A percentile compares a stretch with the other conserved stretches of the same genome.
Evolutionary conservation across 53 echinoderm and acorn worm species (phyloP).

Genomic region (Stichopus horrens): DNA sequence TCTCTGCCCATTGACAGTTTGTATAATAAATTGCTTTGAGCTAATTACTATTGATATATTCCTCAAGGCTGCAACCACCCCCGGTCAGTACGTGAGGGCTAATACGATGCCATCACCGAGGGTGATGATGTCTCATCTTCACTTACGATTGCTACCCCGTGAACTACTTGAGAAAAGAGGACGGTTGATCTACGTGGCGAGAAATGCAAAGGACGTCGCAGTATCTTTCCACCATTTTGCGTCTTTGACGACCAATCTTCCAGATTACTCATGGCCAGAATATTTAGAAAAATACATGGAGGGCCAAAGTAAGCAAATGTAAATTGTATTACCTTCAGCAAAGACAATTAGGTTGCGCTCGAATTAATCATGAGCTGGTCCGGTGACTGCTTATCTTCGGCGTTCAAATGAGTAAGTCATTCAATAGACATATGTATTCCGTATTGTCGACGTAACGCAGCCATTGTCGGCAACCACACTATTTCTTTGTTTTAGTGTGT

Average conservation of each 20-base stretch:
- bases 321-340: too few relatives aligned
- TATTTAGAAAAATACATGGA: neutral
- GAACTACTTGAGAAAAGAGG: neutral
- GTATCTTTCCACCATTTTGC: constrained; percentile 16
- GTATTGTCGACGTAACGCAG: too few relatives aligned
- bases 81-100: constrained; percentile 45
- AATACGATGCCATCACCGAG: neutral
- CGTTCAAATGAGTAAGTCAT: too few relatives aligned
- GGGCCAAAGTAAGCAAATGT: neutral
- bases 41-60: neutral
- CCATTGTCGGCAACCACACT: too few relatives aligned
- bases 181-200: constrained; percentile 12
- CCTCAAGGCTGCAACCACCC: neutral
- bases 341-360: too few relatives aligned
- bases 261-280: constrained; percentile 8
- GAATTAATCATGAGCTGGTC: too few relatives aligned
- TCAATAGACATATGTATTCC: too few relatives aligned
- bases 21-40: too few relatives aligned
- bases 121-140: constrained; percentile 4
- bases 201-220: constrained; percentile 11
- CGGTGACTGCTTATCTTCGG: too few relatives aligned
- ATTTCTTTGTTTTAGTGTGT: too few relatives aligned
- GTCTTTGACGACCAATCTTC: neutral
- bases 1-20: too few relatives aligned
- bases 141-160: neutral